Conservation (phyloP, 2,113 vertebrate species). For the Ibidorhyncha struthersii region DNA sequence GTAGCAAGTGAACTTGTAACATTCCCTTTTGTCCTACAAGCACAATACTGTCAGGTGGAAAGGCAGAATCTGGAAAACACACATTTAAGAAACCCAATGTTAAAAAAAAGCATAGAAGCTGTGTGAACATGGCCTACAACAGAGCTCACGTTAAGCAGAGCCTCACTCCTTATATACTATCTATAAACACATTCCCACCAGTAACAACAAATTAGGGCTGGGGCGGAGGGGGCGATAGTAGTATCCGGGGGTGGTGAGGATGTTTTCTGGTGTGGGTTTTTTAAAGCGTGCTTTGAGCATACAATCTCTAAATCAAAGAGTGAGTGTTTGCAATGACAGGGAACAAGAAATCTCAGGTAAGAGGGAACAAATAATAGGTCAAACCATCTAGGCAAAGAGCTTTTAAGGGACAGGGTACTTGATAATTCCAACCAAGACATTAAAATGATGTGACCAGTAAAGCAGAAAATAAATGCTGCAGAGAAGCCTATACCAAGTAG, state of each 20-base stretch:
- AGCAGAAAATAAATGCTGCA: not conserved
- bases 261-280: not conserved
- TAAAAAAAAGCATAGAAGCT: not conserved
- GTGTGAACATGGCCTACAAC: not conserved
- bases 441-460: not conserved
- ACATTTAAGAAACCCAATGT: not conserved
- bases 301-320: not conserved
- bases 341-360: not conserved
- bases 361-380: not conserved
- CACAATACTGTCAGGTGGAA: not conserved
- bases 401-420: not conserved
- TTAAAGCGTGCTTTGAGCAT: not conserved
- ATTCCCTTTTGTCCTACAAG: not conserved
- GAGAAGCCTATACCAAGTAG: not conserved
- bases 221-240: not conserved
- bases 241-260: too few relatives aligned
- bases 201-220: not conserved
- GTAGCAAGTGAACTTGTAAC: not conserved
- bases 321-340: not conserved
- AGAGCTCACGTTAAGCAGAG: not conserved
- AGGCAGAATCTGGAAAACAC: not conserved
- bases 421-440: not conserved
- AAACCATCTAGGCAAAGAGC: not conserved
- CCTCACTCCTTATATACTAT: not conserved
- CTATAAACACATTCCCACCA: not conserved